Percentiles rank a stretch among this genome's conserved stretches.
Evolutionary conservation across 2,888 invertebrate species (phyloP).

Genomic region (Actias luna): DNA sequence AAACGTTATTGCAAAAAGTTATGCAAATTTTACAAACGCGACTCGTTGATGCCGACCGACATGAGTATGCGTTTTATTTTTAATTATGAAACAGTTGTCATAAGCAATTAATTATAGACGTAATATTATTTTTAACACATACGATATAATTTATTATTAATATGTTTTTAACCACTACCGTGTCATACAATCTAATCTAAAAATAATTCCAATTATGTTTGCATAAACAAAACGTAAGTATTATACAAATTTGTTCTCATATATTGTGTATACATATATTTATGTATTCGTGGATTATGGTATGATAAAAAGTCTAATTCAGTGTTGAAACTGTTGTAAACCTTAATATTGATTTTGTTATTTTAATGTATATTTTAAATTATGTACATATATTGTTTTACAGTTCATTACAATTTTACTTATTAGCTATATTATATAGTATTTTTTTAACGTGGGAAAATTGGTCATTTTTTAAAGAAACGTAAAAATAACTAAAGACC

Average conservation of each 20-base stretch:
- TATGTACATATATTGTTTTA: no score
- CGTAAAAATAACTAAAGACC: no score
- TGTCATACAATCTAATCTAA: background rate
- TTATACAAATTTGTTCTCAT: background rate
- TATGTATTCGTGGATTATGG: no score
- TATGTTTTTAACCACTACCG: background rate
- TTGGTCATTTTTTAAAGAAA: no score
- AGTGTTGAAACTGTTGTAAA: no score
- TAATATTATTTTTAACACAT: background rate
- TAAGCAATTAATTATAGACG: background rate
- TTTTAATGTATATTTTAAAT: no score
- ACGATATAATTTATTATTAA: background rate
- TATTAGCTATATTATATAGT: no score
- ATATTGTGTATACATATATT: no score
- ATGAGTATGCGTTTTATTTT: constrained; percentile 53
- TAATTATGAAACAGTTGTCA: background rate
- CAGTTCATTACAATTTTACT: no score
- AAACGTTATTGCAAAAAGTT: constrained; percentile 49
- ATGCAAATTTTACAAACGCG: constrained; percentile 56
- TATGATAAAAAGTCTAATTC: no score
- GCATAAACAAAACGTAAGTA: background rate
- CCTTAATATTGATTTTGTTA: no score
- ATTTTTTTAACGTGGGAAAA: no score
- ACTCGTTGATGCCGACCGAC: constrained; percentile 65
- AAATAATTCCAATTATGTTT: background rate